phyloP scores from a whole-genome alignment of 2,888 invertebrate species.

The Brachynemurus nebulosus region DNA sequence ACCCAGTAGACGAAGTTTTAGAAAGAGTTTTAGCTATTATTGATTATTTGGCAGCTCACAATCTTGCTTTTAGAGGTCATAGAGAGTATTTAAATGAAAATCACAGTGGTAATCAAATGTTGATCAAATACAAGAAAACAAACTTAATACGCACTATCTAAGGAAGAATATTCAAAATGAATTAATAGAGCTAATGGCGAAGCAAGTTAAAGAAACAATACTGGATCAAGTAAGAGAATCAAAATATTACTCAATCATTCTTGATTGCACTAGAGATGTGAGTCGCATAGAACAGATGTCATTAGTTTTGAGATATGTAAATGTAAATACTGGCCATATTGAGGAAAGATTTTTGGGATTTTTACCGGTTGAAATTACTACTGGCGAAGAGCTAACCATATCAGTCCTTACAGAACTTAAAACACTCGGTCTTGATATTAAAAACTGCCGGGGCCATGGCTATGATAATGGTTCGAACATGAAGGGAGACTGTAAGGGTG shows the following conservation, averaged over 20 bases:
- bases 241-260: slow-evolving; percentile 11
- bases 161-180: too few species aligned
- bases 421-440: slow-evolving; percentile 9
- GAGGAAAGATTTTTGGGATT: slow-evolving; percentile 11
- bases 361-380: slow-evolving; percentile 11
- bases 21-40: too few species aligned
- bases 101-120: too few species aligned
- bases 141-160: too few species aligned
- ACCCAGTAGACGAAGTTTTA: too few species aligned
- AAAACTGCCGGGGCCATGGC: slow-evolving; percentile 15
- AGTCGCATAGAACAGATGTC: slow-evolving; percentile 9
- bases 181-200: too few species aligned
- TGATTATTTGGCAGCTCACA: too few species aligned
- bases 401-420: slow-evolving; percentile 11
- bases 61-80: too few species aligned
- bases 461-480: slow-evolving; percentile 19
- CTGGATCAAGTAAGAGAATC: not conserved
- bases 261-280: slow-evolving; percentile 12
- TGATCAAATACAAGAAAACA: too few species aligned
- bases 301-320: slow-evolving; percentile 9
- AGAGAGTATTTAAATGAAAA: too few species aligned
- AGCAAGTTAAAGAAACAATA: not conserved
- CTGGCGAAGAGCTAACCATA: slow-evolving; percentile 11
- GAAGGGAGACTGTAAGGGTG: slow-evolving; percentile 14
- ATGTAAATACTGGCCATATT: slow-evolving; percentile 9